Conservation (phyloP, 2,113 vertebrate genomes). For the Camelus dromedarius region DNA sequence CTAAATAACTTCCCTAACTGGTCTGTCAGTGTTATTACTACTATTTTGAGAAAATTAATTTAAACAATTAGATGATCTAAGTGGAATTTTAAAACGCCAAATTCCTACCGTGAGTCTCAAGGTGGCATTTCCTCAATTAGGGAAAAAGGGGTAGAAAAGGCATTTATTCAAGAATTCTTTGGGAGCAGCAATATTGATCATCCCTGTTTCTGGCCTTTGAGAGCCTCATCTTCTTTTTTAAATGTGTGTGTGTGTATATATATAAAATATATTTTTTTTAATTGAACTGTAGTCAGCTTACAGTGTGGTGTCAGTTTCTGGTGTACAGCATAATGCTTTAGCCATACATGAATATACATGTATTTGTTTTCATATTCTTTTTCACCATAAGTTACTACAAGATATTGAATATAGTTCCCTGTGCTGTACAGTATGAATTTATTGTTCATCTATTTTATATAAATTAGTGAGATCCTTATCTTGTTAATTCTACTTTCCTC, state of each 20-base stretch:
- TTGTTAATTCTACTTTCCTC: not conserved
- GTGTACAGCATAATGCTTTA: too few relatives aligned
- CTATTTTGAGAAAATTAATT: slow-evolving; percentile 37
- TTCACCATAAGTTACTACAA: too few relatives aligned
- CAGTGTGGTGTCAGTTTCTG: too few relatives aligned
- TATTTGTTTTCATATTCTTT: too few relatives aligned
- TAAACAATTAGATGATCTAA: slow-evolving; percentile 20
- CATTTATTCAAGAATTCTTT: not conserved
- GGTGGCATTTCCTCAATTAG: not conserved
- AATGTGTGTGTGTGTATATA: too few relatives aligned
- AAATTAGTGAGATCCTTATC: not conserved
- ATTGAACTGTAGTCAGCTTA: too few relatives aligned
- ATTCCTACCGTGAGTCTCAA: not conserved
- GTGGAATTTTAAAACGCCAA: slow-evolving; percentile 12
- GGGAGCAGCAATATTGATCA: not conserved
- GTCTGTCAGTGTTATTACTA: not conserved
- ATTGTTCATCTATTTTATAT: too few relatives aligned
- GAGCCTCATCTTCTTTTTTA: too few relatives aligned
- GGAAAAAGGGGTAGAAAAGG: not conserved
- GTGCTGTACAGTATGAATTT: too few relatives aligned
- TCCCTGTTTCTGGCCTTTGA: not conserved
- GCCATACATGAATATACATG: too few relatives aligned
- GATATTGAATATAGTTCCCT: too few relatives aligned
- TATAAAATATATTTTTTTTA: too few relatives aligned
- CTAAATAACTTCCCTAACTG: slow-evolving; percentile 36